phyloP scores from a whole-genome alignment of 1,140 invertebrate species.

The Globodera ellingtonae region DNA sequence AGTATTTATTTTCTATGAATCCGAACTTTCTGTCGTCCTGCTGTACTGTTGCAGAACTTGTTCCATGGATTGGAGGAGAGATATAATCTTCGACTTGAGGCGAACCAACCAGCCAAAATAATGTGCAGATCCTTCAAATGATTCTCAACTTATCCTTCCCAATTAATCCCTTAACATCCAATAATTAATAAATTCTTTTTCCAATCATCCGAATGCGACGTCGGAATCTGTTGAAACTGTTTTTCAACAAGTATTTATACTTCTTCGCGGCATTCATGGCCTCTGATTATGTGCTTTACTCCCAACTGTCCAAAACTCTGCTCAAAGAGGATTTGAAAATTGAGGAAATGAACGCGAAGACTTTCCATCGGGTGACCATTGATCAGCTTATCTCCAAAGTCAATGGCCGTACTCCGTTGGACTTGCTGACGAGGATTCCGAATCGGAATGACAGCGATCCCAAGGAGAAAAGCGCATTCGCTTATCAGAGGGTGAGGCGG shows the following conservation, averaged over 20 bases:
- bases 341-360: not conserved
- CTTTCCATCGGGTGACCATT: conserved; percentile 8
- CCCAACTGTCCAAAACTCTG: not conserved
- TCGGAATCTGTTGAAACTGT: not conserved
- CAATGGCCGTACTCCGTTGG: conserved; percentile 1
- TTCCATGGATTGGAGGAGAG: not conserved
- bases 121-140: not conserved
- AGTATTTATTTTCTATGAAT: too few relatives aligned
- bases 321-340: not conserved
- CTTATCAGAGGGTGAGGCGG: not conserved
- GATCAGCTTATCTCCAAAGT: not conserved
- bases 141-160: not conserved
- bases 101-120: too few relatives aligned
- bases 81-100: not conserved
- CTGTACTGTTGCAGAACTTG: too few relatives aligned
- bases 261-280: not conserved
- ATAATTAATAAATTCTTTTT: not conserved
- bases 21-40: too few relatives aligned
- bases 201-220: not conserved
- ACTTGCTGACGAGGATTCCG: conserved; percentile 4
- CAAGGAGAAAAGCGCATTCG: not conserved
- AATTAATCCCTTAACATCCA: not conserved
- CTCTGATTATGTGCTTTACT: not conserved
- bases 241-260: not conserved
- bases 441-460: not conserved